Base-by-base conservation (phyloP, 1,140 invertebrate species). In the Brachionus koreanus region DNA sequence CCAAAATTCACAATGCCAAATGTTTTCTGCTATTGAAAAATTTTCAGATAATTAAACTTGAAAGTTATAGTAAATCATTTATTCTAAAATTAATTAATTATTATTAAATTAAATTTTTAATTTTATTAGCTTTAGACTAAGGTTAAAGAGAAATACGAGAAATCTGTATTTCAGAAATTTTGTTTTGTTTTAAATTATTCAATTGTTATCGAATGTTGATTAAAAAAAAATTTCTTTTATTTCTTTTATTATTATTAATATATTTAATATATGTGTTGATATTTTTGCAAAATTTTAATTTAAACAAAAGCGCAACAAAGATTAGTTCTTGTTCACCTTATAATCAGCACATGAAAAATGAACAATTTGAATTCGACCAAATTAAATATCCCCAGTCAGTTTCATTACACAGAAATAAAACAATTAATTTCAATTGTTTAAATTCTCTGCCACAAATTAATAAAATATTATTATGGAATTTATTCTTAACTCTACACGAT, bases 401-500 rank as follows among this genome's bases (percentile, higher is more conserved):
- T 7, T 37, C 69, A 39, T 37, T 74, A 23, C 69, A 74, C n/a
- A 12, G 12, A 5, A 74, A 74, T n/a, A 74, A 74, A 25, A 42
- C 23, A 33, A 74, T 74, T 7, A 74, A 74, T 74, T 39, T 46
- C 69, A 74, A 74, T 16, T 74, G 69, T 74, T 46, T 74, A 74
- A 74, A 74, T 74, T 33, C 23, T 16, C 12, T 23, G 4, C 23
- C 23, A 13, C 23, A 39, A 46, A 74, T 37, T 16, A 33, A 74
- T 13, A 74, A 74, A 74, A 74, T 74, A 13, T 37, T 74, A 46
- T 74, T 74, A 33, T 74, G 69, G 69, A 74, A 74, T 23, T 23
- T 23, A 13, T 42, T 23, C n/a, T 74, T 33, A 10, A 37, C 37
- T 39, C 12, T 6, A 1, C 10, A 16, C 5, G 42, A 46, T 42